phyloP scores from a whole-genome alignment of 2,113 vertebrate genomes.

The Otus sunia region DNA sequence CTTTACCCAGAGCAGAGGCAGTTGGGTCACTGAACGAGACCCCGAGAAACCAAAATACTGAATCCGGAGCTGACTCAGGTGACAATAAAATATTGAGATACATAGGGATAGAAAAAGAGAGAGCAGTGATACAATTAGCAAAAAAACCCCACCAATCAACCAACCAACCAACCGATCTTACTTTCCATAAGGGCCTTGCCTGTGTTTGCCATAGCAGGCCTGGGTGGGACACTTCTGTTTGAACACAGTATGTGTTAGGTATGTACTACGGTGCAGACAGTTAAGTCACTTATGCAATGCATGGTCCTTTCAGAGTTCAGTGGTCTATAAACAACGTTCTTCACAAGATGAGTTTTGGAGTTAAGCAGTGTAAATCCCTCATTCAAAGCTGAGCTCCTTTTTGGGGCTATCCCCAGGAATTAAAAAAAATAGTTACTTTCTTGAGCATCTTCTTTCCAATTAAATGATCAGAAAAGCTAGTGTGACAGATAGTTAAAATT shows the following conservation, averaged over 20 bases:
- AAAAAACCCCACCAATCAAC: neutral
- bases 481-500: neutral
- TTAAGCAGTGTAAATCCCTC: neutral
- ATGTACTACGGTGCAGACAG: neutral
- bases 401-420: neutral
- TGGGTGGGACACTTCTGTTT: neutral
- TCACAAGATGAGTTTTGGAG: neutral
- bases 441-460: neutral
- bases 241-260: accelerated
- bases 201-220: neutral
- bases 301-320: neutral
- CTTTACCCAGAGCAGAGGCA: neutral
- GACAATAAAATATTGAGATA: neutral
- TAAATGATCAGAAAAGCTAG: neutral
- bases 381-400: neutral
- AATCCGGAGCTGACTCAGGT: neutral
- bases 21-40: neutral
- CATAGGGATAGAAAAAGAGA: neutral
- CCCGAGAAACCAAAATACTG: neutral
- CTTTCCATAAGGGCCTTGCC: neutral
- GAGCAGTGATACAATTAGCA: accelerated
- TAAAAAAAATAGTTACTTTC: neutral
- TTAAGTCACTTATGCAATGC: neutral
- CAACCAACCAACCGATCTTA: neutral
- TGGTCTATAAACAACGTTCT: neutral